Conservation (phyloP, 1,140 invertebrate species). For the Macrotrachela quadricornifera region DNA sequence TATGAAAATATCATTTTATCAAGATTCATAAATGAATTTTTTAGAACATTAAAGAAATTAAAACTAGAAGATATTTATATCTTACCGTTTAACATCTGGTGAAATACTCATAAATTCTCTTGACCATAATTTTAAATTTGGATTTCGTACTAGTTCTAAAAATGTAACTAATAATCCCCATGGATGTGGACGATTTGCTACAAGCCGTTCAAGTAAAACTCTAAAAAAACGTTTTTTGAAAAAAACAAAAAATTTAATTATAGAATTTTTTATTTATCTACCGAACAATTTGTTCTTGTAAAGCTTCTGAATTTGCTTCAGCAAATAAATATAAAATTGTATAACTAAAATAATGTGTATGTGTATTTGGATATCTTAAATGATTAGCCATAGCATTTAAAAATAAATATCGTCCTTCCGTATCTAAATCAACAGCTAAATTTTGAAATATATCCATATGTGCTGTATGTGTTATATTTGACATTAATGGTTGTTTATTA, state of each 20-base stretch:
- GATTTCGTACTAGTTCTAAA: conserved; percentile 95
- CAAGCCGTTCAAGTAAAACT: conserved; percentile 79
- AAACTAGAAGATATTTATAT: no score
- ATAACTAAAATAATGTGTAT: conserved; percentile 97
- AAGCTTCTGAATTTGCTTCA: conserved; percentile 87
- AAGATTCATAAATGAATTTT: no score
- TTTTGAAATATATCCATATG: conserved; percentile 99
- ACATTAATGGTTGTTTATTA: no score
- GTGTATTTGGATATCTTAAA: conserved; percentile 88
- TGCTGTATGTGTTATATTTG: no score
- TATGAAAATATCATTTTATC: no score
- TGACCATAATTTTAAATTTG: conserved; percentile 93
- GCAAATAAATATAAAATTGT: conserved; percentile 83
- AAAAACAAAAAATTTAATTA: not conserved
- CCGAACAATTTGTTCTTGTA: conserved; percentile 55
- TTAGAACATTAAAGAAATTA: no score
- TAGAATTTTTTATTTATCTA: conserved; percentile 11
- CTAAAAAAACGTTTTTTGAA: no score
- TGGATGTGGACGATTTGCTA: conserved; percentile 91
- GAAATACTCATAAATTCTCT: conserved; percentile 97
- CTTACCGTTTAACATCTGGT: conserved; percentile 90
- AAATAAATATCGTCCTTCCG: conserved; percentile 76
- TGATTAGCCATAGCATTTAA: conserved; percentile 96
- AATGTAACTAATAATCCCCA: conserved; percentile 97
- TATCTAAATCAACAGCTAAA: conserved; percentile 87